These are phyloP conservation scores for Entomyzon cyanotis DNA, from an alignment of 2,113 vertebrate genomes.

Conservation along the genomic window DNA sequence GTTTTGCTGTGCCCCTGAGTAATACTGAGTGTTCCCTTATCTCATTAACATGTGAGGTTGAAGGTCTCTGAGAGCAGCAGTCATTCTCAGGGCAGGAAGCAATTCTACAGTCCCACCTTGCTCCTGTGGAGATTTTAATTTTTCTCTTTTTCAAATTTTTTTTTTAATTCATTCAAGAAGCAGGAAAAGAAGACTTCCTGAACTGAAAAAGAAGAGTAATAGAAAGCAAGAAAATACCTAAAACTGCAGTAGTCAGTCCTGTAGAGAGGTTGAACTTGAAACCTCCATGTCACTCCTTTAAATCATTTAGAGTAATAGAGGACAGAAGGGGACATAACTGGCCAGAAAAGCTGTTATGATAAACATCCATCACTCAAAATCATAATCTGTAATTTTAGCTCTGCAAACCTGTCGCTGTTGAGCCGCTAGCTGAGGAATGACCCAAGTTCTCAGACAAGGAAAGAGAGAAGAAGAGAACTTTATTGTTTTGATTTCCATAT, in stretches of 20 bases:
- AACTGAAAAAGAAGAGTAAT: neutral
- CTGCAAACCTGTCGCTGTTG: no score
- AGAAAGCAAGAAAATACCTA: neutral
- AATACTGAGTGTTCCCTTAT: neutral
- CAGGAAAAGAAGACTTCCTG: neutral
- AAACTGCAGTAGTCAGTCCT: neutral
- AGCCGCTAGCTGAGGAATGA: no score
- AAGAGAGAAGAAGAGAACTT: no score
- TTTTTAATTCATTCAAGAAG: neutral
- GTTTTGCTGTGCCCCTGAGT: accelerated
- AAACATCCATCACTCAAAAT: neutral
- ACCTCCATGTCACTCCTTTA: neutral
- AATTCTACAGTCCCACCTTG: neutral
- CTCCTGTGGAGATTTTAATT: neutral
- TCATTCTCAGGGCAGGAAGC: neutral
- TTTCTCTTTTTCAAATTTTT: neutral
- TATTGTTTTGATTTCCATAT: no score
- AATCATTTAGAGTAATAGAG: neutral
- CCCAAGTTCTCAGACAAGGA: no score
- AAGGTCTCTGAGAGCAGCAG: neutral
- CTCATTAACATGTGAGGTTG: neutral
- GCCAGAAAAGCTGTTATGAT: neutral
- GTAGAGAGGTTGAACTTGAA: neutral
- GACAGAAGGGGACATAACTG: neutral
- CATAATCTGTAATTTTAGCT: neutral